phyloP scores from a whole-genome alignment of 2,888 invertebrate species.

The Xestia c-nigrum region DNA sequence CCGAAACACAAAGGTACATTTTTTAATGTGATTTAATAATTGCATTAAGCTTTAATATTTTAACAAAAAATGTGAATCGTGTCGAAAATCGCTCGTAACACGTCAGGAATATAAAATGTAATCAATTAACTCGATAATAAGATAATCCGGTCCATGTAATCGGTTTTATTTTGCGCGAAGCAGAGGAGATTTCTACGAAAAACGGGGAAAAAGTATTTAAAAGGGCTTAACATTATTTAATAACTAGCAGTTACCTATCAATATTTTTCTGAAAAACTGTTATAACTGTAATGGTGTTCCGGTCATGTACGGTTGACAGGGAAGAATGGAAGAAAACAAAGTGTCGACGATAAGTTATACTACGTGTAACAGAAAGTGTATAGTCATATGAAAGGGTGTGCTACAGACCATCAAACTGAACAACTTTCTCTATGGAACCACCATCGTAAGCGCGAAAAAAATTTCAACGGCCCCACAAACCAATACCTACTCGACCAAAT shows the following conservation, averaged over 20 bases:
- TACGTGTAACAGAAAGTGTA: no score
- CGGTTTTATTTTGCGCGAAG: constrained; percentile 7
- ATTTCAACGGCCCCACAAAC: no score
- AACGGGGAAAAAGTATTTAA: background rate
- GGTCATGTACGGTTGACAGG: no score
- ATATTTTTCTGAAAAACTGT: background rate
- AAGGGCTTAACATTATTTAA: background rate
- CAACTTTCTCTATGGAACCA: no score
- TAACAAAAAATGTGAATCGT: constrained; percentile 5
- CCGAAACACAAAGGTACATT: background rate
- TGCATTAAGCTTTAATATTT: constrained; percentile 4
- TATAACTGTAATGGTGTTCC: no score
- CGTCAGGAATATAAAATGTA: background rate
- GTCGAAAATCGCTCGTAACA: background rate
- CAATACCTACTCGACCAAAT: no score
- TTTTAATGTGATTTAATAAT: background rate
- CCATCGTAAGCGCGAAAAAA: no score
- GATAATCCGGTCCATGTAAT: constrained; percentile 11
- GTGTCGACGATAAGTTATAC: no score
- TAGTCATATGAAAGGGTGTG: no score
- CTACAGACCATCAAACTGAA: no score
- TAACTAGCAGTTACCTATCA: background rate
- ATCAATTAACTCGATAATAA: constrained; percentile 17
- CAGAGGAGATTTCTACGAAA: background rate
- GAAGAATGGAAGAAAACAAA: no score